These are phyloP conservation scores for Thera obeliscata DNA, from an alignment of 2,888 invertebrate genomes.

Conservation along the genomic window DNA sequence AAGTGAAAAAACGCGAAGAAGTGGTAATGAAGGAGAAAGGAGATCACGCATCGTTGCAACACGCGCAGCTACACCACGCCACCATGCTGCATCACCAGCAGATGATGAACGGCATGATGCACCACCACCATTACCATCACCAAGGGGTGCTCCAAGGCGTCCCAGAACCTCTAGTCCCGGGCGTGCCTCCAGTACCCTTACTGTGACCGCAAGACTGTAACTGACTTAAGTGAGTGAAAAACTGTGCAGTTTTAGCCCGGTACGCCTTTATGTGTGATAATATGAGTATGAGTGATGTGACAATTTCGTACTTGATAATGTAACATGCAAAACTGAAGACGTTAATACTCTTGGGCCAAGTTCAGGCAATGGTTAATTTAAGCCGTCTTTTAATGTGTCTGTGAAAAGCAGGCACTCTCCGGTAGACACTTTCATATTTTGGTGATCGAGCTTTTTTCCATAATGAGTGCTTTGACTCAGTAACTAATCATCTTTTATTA, in stretches of 20 bases:
- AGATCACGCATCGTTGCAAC: conserved; percentile 78
- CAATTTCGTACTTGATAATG: conserved; percentile 55
- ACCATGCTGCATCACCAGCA: conserved; percentile 83
- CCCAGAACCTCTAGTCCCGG: conserved; percentile 77
- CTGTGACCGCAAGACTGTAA: conserved; percentile 80
- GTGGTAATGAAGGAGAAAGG: conserved; percentile 86
- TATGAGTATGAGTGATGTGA: conserved; percentile 52
- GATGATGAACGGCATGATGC: conserved; percentile 83
- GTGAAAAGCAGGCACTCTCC: conserved; percentile 41
- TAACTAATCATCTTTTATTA: conserved; percentile 24
- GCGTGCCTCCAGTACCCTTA: conserved; percentile 76
- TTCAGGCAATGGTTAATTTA: background rate
- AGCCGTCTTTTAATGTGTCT: conserved; percentile 8
- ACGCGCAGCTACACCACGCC: conserved; percentile 81
- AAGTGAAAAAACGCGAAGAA: conserved; percentile 93
- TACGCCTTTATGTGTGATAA: conserved; percentile 60
- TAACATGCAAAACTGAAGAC: conserved; percentile 4
- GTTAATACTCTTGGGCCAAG: conserved; percentile 50
- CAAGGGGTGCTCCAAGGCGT: conserved; percentile 81
- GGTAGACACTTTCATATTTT: conserved; percentile 52
- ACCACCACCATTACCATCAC: conserved; percentile 81
- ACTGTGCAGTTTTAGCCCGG: conserved; percentile 16
- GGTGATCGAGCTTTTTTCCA: conserved; percentile 47
- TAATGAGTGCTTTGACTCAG: conserved; percentile 40
- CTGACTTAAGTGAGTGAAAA: conserved; percentile 56